These are phyloP conservation scores for Leptodirus hochenwartii DNA, from an alignment of 2,888 invertebrate genomes.

Conservation along the genomic window DNA sequence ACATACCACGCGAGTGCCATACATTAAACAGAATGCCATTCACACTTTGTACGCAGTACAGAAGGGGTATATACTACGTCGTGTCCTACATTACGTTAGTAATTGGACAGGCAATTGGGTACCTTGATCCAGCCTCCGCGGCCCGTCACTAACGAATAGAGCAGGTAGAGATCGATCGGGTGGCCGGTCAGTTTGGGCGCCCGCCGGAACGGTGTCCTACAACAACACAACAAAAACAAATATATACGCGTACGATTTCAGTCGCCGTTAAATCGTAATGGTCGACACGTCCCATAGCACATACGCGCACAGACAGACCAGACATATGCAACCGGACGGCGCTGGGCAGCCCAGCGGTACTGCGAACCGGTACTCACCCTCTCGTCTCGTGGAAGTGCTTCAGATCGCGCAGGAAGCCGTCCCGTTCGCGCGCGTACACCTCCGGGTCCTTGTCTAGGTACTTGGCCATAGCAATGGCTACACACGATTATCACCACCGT, in stretches of 20 bases:
- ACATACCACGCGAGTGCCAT: too few species aligned
- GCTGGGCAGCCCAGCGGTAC: too few species aligned
- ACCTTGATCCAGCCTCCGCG: conserved; percentile 94
- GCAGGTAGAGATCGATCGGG: conserved; percentile 78
- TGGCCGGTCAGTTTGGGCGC: conserved; percentile 64
- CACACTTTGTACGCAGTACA: too few species aligned
- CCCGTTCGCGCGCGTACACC: conserved; percentile 59
- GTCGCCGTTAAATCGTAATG: conserved; percentile 5
- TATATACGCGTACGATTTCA: too few species aligned
- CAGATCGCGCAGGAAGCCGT: conserved; percentile 66
- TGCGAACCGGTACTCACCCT: conserved; percentile 74
- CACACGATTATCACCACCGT: too few species aligned
- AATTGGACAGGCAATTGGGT: too few species aligned
- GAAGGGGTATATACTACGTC: too few species aligned
- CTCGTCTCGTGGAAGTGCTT: conserved; percentile 80
- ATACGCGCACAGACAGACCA: background rate
- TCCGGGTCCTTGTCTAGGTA: conserved; percentile 49
- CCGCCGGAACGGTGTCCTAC: conserved; percentile 44
- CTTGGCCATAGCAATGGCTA: conserved; percentile 46
- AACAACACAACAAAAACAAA: too few species aligned
- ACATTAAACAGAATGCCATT: too few species aligned
- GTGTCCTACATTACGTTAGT: too few species aligned
- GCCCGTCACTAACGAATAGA: conserved; percentile 82
- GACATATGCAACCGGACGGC: too few species aligned
- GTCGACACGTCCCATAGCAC: conserved; percentile 8